A percentile compares a stretch with the other conserved stretches of the same genome.
These are phyloP conservation scores for Dendrophyllia cribrosa DNA, from an alignment of 64 coral and sea anemone genomes.

Conservation along the genomic window DNA sequence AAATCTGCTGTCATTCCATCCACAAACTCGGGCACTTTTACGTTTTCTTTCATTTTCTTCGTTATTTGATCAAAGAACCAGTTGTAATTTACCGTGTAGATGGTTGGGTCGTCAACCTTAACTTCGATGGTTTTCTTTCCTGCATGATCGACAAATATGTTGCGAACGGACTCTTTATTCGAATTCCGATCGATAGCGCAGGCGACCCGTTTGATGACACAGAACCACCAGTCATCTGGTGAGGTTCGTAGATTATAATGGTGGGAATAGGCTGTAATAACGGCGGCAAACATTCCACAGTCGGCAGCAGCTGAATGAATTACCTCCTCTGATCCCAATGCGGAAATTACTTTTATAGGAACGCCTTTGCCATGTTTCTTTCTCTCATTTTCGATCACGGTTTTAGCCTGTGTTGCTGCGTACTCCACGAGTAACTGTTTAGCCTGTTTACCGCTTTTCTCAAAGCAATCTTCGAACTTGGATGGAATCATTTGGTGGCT, in stretches of 20 bases:
- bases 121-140: conserved; percentile 77
- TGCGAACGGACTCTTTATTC: conserved; percentile 41
- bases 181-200: conserved; percentile 67
- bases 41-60: conserved; percentile 38
- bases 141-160: conserved; percentile 82
- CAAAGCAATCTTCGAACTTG: background rate
- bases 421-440: background rate
- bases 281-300: conserved; percentile 71
- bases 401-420: background rate
- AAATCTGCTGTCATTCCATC: conserved; percentile 82
- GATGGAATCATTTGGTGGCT: background rate
- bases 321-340: conserved; percentile 63
- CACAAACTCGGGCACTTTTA: conserved; percentile 88
- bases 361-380: no score
- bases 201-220: conserved; percentile 64
- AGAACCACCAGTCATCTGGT: conserved; percentile 92
- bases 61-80: conserved; percentile 80
- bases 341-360: background rate
- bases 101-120: background rate
- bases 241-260: conserved; percentile 85
- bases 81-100: conserved; percentile 65
- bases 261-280: conserved; percentile 72
- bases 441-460: background rate
- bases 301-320: conserved; percentile 37
- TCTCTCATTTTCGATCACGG: background rate